Evolutionary conservation across 2,888 invertebrate genomes (phyloP), one percentile per base, ranked within the genome.

Genomic region (Tetramorium bicarinatum): DNA sequence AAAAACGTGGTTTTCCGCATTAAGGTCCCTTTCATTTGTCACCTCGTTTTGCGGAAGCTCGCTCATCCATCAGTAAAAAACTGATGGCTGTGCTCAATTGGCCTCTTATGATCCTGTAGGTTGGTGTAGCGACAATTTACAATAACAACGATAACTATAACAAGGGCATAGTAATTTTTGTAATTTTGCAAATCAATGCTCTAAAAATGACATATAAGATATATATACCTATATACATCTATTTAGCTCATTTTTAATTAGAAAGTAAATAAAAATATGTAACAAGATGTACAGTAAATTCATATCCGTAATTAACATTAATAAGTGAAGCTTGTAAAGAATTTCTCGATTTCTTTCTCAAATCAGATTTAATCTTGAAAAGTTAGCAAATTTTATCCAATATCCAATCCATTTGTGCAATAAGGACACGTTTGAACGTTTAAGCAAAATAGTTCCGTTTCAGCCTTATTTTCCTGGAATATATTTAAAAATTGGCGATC

Each of bases 1-100:
- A 84, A 85, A 85, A 85, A 79, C 72, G 77, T 25, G 29, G 66
- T 79, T 76, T 84, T 79, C 84, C 84, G 74, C 77, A 66, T 85
- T 83, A 84, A 79, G 79, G 59, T 54, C 67, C 62, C 74, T 74
- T 84, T 79, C 85, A 85, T 85, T 85, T 85, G 85, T 85, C 85
- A 85, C 59, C 47, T 59, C 59, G 74, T 72, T 72, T 49, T n/a
- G 34, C 38, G 74, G 38, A 47, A 80, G 13, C 44, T 54, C 66
- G 34, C 66, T 56, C 21, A 52, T 38, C 47, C 29, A 21, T 34
- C 47, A 59, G 38, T 47, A 25, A 72, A 79, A 80, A 79, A 21
- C 8, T 71, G 56, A 79, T 21, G 41, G 47, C 74, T 18, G 9
- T 44, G 49, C 64, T 56, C 69, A 38, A 80, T 80, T 59, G 74